These are phyloP conservation scores for Lordiphosa mommai DNA, from an alignment of 1,140 invertebrate species.

Conservation along the genomic window DNA sequence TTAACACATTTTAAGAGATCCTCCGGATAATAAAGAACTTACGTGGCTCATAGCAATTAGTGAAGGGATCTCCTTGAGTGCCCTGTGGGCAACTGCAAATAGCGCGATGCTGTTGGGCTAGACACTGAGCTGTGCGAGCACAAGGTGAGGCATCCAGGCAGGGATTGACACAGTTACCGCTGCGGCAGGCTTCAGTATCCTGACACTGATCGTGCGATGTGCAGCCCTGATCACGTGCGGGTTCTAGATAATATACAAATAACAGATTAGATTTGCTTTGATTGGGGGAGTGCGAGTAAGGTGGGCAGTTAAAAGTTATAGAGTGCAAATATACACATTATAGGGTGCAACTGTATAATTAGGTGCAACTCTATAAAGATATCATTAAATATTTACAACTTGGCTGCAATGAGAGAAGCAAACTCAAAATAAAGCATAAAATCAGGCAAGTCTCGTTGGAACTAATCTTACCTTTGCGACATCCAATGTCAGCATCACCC, in stretches of 20 bases:
- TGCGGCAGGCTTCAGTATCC: conserved; percentile 86
- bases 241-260: conserved; percentile 58
- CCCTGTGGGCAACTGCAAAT: conserved; percentile 88
- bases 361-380: conserved; percentile 25
- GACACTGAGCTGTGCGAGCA: conserved; percentile 88
- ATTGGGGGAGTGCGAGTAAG: background rate
- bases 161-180: conserved; percentile 87
- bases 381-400: conserved; percentile 27
- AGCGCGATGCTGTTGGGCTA: conserved; percentile 87
- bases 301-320: conserved; percentile 65
- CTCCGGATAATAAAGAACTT: too few relatives aligned
- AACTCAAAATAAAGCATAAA: conserved; percentile 49
- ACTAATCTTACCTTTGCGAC: conserved; percentile 82
- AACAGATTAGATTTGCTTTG: conserved; percentile 12
- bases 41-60: conserved; percentile 86
- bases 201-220: conserved; percentile 86
- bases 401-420: conserved; percentile 70
- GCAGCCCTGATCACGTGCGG: conserved; percentile 83
- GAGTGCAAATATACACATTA: conserved; percentile 43
- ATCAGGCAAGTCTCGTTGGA: background rate
- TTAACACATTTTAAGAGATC: too few relatives aligned
- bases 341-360: conserved; percentile 41
- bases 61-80: conserved; percentile 88
- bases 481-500: conserved; percentile 91
- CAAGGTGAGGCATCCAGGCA: conserved; percentile 88